Evolutionary conservation across 2,888 invertebrate species (phyloP).

Genomic region (Drosophila hamatofila): DNA sequence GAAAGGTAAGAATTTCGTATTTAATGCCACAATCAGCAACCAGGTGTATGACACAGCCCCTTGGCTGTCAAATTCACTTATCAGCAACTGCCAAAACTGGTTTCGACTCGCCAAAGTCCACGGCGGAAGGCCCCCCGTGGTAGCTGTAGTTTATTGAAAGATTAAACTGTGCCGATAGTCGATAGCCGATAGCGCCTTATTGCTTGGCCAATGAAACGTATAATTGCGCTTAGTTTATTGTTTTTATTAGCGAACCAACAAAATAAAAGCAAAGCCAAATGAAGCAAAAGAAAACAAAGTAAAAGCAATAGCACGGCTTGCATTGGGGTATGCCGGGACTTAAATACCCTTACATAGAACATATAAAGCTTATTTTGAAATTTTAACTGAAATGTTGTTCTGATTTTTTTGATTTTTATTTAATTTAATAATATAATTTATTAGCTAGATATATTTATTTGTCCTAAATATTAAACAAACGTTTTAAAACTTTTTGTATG

Average conservation of each 20-base stretch:
- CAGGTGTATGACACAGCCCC: background rate
- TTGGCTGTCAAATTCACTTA: slow-evolving; percentile 27
- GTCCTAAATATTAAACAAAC: no score
- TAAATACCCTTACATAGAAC: no score
- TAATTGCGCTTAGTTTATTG: slow-evolving; percentile 28
- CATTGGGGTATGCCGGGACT: no score
- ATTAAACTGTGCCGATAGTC: slow-evolving; percentile 43
- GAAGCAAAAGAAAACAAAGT: slow-evolving; percentile 23
- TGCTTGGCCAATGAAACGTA: slow-evolving; percentile 18
- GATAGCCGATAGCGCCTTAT: slow-evolving; percentile 32
- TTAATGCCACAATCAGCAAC: slow-evolving; percentile 50
- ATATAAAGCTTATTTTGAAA: no score
- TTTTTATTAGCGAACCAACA: slow-evolving; percentile 19
- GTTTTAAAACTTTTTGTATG: no score
- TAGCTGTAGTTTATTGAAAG: slow-evolving; percentile 39
- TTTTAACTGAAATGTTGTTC: no score
- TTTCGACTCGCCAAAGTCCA: slow-evolving; percentile 36
- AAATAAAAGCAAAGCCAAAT: slow-evolving; percentile 1
- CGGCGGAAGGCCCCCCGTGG: slow-evolving; percentile 14
- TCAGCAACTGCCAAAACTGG: slow-evolving; percentile 18
- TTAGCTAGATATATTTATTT: no score
- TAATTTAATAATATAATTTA: no score
- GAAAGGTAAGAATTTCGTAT: slow-evolving; percentile 51
- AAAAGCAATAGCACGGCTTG: background rate
- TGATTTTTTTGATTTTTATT: no score